These are phyloP conservation scores for Clytia hemisphaerica DNA, from an alignment of 30 jellyfish, hydroid and myxozoan species.

Conservation along the genomic window DNA sequence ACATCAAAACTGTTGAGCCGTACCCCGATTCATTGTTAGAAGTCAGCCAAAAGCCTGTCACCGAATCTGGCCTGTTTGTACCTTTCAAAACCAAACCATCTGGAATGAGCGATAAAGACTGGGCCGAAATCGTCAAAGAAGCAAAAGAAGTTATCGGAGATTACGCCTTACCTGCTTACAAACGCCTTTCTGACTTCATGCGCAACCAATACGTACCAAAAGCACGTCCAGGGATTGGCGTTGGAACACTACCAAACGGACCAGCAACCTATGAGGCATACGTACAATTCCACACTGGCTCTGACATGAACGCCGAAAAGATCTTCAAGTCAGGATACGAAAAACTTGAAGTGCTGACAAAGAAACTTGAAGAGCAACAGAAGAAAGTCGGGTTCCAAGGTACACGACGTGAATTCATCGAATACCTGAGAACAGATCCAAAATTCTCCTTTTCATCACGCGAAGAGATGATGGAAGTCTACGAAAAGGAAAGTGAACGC, in stretches of 20 bases:
- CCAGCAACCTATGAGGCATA: not conserved
- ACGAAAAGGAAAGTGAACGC: not conserved
- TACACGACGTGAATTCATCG: too few species aligned
- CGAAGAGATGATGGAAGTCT: not conserved
- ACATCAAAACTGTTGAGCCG: too few species aligned
- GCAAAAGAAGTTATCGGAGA: not conserved
- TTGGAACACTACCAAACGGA: too few species aligned
- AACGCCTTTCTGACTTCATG: not conserved
- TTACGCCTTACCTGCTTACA: not conserved
- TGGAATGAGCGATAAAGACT: not conserved
- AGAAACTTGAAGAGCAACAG: not conserved
- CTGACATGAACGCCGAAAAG: not conserved
- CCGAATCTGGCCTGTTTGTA: too few species aligned
- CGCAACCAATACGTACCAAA: not conserved
- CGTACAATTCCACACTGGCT: not conserved
- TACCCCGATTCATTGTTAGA: too few species aligned
- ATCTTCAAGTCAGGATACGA: not conserved
- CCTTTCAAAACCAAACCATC: not conserved
- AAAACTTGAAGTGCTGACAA: not conserved
- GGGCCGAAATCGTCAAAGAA: not conserved
- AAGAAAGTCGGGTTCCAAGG: not conserved
- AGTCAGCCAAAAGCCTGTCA: too few species aligned
- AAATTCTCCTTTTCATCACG: not conserved
- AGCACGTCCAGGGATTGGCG: constrained; percentile 1
- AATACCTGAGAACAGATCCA: not conserved